Percentiles rank a stretch among this genome's conserved stretches.
phyloP scores from a whole-genome alignment of 2,113 vertebrate genomes.

The Ctenomys sociabilis region DNA sequence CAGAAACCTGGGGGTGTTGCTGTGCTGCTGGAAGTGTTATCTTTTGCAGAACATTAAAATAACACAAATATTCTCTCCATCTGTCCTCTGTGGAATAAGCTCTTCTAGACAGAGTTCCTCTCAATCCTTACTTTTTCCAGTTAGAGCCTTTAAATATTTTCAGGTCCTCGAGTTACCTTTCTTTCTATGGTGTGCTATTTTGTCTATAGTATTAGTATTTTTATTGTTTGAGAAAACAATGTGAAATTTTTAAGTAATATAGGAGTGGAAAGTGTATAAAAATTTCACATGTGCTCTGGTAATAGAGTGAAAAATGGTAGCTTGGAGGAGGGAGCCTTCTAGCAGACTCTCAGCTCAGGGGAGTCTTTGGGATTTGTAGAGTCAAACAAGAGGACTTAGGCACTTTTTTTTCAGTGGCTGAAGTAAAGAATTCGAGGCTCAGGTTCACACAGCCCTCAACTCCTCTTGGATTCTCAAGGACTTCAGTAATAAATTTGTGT shows the following conservation, averaged over 20 bases:
- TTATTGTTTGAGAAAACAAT: slow-evolving; percentile 32
- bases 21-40: slow-evolving; percentile 66
- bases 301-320: background rate
- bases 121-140: background rate
- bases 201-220: slow-evolving; percentile 45
- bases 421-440: background rate
- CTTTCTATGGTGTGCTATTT: slow-evolving; percentile 28
- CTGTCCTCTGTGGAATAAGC: slow-evolving; percentile 72
- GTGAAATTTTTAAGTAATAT: slow-evolving; percentile 38
- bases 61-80: slow-evolving; percentile 76
- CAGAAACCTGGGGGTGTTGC: slow-evolving; percentile 75
- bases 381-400: background rate
- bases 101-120: background rate
- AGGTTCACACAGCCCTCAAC: background rate
- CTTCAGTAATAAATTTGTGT: background rate
- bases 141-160: background rate
- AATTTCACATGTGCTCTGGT: background rate
- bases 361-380: background rate
- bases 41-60: slow-evolving; percentile 77
- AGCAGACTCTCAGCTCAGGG: background rate
- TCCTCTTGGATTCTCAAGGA: background rate
- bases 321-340: background rate
- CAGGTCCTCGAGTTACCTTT: slow-evolving; percentile 46
- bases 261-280: background rate
- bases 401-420: background rate